These are phyloP conservation scores for Xyrauchen texanus DNA, from an alignment of 2,113 vertebrate species.

Conservation along the genomic window DNA sequence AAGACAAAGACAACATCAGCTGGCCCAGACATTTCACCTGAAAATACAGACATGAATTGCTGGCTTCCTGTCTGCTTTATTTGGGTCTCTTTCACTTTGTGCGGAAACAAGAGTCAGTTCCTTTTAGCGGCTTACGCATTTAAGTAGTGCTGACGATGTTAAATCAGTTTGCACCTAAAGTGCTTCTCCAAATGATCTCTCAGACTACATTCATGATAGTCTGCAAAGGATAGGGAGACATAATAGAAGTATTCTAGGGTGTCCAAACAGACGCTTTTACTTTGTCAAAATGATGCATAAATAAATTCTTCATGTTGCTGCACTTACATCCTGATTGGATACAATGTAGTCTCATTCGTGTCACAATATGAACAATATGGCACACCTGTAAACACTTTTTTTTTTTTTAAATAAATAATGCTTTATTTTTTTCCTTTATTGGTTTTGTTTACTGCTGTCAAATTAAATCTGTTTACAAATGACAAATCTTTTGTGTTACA, in stretches of 20 bases:
- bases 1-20: background rate
- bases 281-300: background rate
- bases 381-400: background rate
- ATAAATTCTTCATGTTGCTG: too few species aligned
- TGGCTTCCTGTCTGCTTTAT: background rate
- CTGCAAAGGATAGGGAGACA: background rate
- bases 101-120: background rate
- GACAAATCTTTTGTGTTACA: background rate
- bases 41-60: background rate
- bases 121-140: background rate
- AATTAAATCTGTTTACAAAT: conserved; percentile 21
- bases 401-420: background rate
- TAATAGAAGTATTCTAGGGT: background rate
- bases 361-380: too few species aligned
- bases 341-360: background rate
- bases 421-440: background rate
- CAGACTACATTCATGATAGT: background rate
- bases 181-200: background rate
- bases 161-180: background rate
- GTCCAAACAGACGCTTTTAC: background rate
- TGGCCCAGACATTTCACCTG: background rate
- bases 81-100: background rate
- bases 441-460: background rate
- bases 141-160: background rate
- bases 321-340: too few species aligned